Evolutionary conservation across 2,888 invertebrate genomes (phyloP).

Genomic region (Euzophera pinguis): DNA sequence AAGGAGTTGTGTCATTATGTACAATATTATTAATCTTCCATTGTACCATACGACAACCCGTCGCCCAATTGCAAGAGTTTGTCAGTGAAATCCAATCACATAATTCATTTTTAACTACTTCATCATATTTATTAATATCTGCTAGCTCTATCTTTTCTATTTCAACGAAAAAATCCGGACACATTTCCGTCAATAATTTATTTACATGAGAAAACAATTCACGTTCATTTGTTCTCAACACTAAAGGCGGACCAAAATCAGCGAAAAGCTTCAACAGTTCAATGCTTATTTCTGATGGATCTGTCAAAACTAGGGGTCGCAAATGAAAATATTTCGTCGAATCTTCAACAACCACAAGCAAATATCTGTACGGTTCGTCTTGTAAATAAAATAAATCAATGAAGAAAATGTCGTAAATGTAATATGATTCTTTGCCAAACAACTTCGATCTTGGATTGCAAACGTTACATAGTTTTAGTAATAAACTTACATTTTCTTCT

Average conservation of each 20-base stretch:
- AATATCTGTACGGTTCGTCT: slow-evolving; percentile 7
- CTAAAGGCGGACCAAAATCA: slow-evolving; percentile 17
- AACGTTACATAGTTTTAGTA: neutral
- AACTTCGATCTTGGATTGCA: neutral
- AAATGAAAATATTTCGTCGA: slow-evolving; percentile 15
- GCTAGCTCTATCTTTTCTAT: neutral
- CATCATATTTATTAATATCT: neutral
- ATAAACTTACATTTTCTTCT: neutral
- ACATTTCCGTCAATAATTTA: neutral
- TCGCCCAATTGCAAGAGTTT: slow-evolving; percentile 4
- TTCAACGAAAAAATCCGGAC: neutral
- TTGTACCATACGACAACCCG: slow-evolving; percentile 15
- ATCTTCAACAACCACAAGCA: slow-evolving; percentile 16
- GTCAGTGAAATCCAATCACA: slow-evolving; percentile 2
- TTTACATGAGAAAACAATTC: neutral
- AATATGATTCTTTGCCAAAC: neutral
- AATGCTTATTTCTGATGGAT: slow-evolving; percentile 6
- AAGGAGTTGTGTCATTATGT: neutral
- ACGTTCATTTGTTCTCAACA: neutral
- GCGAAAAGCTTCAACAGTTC: slow-evolving; percentile 21
- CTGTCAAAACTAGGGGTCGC: slow-evolving; percentile 11
- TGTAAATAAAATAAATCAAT: slow-evolving; percentile 1
- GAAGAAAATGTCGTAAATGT: neutral
- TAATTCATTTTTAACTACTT: slow-evolving; percentile 2
- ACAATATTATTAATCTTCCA: slow-evolving; percentile 16